Percentiles rank a stretch among this genome's conserved stretches.
Conservation (phyloP, 2,797 vertebrate species). For the Phoxinus dragarum region DNA sequence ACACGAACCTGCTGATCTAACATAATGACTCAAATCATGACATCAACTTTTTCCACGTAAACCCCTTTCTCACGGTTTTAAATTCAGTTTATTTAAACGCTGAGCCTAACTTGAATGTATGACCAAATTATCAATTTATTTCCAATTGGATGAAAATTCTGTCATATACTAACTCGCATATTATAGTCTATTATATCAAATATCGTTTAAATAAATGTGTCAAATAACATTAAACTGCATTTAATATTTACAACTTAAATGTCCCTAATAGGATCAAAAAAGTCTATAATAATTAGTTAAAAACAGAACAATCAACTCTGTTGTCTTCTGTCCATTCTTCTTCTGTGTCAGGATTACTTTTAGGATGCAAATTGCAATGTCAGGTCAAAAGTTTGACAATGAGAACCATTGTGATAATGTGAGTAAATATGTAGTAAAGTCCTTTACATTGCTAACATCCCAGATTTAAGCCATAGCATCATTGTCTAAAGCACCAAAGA, state of each 20-base stretch:
- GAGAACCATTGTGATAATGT: conserved; percentile 37
- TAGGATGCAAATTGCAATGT: conserved; percentile 22
- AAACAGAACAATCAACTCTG: neutral
- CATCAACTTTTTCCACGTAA: neutral
- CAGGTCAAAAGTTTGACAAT: conserved; percentile 23
- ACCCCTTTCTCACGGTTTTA: neutral
- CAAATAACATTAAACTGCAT: neutral
- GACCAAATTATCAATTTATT: neutral
- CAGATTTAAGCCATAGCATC: conserved; percentile 8
- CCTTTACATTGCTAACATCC: conserved; percentile 24
- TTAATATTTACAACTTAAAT: neutral
- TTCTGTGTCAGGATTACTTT: neutral
- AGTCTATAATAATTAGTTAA: neutral
- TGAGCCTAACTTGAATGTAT: neutral
- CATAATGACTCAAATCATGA: neutral
- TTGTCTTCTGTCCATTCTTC: conserved; percentile 1
- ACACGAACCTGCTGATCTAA: neutral
- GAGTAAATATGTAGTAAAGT: conserved; percentile 35
- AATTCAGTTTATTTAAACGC: neutral
- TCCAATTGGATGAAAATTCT: neutral
- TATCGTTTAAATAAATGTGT: neutral
- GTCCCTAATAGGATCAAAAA: neutral
- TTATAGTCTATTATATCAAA: neutral
- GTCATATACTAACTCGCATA: neutral
- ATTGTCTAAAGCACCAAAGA: conserved; percentile 1